These are phyloP conservation scores for Nudaria mundana DNA, from an alignment of 2,888 invertebrate genomes.

Conservation along the genomic window DNA sequence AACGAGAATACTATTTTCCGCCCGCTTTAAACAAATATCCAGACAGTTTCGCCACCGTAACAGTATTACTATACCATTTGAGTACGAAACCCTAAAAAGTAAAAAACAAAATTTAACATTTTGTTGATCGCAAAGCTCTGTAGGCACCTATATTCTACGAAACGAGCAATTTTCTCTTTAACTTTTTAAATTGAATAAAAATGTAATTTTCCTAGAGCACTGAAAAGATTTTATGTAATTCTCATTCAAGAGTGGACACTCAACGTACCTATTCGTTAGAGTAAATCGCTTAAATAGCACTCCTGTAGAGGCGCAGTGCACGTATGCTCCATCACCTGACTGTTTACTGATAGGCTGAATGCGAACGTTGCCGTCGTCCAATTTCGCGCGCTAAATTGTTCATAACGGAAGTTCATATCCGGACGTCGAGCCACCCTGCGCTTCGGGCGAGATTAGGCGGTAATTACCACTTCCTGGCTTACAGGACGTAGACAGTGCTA, in stretches of 20 bases:
- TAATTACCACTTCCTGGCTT: slow-evolving; percentile 81
- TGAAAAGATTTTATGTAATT: slow-evolving; percentile 55
- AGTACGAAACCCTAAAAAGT: neutral
- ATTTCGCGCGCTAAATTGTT: slow-evolving; percentile 88
- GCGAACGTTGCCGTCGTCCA: slow-evolving; percentile 76
- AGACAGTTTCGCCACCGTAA: too few relatives aligned
- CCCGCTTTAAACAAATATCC: too few relatives aligned
- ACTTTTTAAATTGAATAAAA: slow-evolving; percentile 57
- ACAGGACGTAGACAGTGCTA: slow-evolving; percentile 71
- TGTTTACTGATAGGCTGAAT: slow-evolving; percentile 61
- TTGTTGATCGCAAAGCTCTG: neutral
- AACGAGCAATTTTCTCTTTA: slow-evolving; percentile 22
- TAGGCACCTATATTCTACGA: neutral
- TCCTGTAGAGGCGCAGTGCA: slow-evolving; percentile 25
- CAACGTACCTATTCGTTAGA: slow-evolving; percentile 55
- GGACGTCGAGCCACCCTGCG: slow-evolving; percentile 80
- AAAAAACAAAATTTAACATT: neutral
- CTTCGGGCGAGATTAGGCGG: slow-evolving; percentile 81
- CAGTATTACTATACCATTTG: too few relatives aligned
- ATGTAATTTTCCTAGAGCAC: slow-evolving; percentile 54
- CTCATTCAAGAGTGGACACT: slow-evolving; percentile 52
- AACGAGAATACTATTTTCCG: too few relatives aligned
- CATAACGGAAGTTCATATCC: slow-evolving; percentile 94
- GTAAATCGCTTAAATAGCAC: slow-evolving; percentile 58
- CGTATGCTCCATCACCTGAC: slow-evolving; percentile 54